These are phyloP conservation scores for Luffia ferchaultella DNA, from an alignment of 2,888 invertebrate genomes.

Conservation along the genomic window DNA sequence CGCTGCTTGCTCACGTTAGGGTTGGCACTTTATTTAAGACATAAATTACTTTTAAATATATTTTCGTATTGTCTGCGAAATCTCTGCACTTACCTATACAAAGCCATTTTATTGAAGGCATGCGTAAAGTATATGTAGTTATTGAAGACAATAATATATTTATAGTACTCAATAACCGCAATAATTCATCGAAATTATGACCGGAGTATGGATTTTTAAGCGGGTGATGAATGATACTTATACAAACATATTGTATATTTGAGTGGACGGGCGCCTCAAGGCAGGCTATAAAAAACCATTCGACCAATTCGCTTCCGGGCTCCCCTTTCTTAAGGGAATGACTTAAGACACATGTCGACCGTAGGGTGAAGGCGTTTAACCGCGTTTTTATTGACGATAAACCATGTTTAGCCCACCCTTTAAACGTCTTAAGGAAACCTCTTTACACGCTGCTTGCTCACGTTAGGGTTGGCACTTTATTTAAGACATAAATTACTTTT, in stretches of 20 bases:
- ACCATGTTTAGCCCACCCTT: constrained; percentile 6
- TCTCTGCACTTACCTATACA: no score
- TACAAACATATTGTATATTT: no score
- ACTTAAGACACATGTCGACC: constrained; percentile 5
- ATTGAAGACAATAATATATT: no score
- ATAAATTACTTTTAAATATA: not conserved
- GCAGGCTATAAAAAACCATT: no score
- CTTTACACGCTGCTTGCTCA: constrained; percentile 1
- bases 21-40: constrained; percentile 1
- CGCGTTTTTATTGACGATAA: constrained; percentile 10
- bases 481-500: not conserved
- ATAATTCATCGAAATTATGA: no score
- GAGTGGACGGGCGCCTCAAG: no score
- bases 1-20: constrained; percentile 2
- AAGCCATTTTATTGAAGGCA: no score
- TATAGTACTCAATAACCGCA: no score
- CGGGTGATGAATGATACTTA: no score
- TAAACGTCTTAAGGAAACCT: constrained; percentile 8
- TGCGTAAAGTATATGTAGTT: no score
- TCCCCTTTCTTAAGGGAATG: constrained; percentile 27
- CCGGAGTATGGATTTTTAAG: no score
- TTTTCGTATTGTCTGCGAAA: no score
- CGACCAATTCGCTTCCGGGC: constrained; percentile 29
- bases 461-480: constrained; percentile 5
- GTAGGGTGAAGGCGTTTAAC: constrained; percentile 20